phyloP scores from a whole-genome alignment of 2,797 vertebrate genomes.

The Salarias fasciatus region DNA sequence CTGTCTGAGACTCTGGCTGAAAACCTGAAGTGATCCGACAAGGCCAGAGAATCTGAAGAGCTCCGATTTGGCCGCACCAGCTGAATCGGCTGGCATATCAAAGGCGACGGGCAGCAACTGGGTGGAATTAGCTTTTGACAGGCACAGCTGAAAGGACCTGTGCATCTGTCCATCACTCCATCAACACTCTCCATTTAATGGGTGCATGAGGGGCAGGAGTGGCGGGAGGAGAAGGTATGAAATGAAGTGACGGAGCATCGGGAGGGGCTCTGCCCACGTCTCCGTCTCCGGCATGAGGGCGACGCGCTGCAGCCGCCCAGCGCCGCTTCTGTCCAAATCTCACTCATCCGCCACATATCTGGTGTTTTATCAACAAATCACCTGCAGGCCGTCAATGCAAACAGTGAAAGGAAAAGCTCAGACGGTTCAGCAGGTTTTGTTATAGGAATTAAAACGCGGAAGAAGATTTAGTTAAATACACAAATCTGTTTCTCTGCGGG shows the following conservation, averaged over 20 bases:
- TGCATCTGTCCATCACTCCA: constrained; percentile 42
- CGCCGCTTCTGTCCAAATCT: too few relatives aligned
- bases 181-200: constrained; percentile 46
- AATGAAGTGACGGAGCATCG: constrained; percentile 27
- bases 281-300: constrained; percentile 40
- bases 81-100: constrained; percentile 54
- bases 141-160: constrained; percentile 51
- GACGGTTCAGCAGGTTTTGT: too few relatives aligned
- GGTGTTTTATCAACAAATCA: too few relatives aligned
- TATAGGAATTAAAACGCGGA: too few relatives aligned
- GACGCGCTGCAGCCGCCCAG: too few relatives aligned
- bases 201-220: constrained; percentile 23
- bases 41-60: constrained; percentile 46
- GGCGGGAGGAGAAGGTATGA: constrained; percentile 33
- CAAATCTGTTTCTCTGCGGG: too few relatives aligned
- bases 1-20: constrained; percentile 45
- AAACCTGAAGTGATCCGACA: constrained; percentile 62
- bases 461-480: too few relatives aligned
- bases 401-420: too few relatives aligned
- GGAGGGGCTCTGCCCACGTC: constrained; percentile 38
- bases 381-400: too few relatives aligned
- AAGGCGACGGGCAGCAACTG: constrained; percentile 48
- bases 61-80: constrained; percentile 43
- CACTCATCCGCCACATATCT: too few relatives aligned
- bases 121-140: constrained; percentile 60